Conservation (phyloP, 2,797 vertebrate species). For the Pantherophis vulpinus region DNA sequence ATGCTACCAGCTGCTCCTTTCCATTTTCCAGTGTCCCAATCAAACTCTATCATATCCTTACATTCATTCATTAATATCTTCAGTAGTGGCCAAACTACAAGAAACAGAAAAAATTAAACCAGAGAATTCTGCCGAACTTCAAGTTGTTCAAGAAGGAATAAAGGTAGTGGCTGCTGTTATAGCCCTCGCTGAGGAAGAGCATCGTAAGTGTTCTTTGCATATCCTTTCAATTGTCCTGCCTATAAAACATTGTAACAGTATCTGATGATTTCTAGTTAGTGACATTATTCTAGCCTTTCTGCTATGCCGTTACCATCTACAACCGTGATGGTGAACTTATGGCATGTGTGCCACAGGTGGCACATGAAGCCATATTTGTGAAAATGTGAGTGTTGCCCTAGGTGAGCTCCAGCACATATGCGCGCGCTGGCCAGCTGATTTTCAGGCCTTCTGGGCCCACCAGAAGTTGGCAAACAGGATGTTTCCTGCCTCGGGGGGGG, state of each 20-base stretch:
- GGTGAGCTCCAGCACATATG: too few relatives aligned
- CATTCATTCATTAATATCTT: conserved; percentile 79
- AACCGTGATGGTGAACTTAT: neutral
- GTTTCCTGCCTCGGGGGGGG: too few relatives aligned
- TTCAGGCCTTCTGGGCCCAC: too few relatives aligned
- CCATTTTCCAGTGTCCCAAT: conserved; percentile 84
- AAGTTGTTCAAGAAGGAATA: conserved; percentile 81
- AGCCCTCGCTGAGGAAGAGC: conserved; percentile 75
- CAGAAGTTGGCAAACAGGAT: too few relatives aligned
- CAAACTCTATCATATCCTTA: conserved; percentile 77
- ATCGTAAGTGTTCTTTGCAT: conserved; percentile 77
- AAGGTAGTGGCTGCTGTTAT: conserved; percentile 79
- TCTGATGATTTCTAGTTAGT: neutral
- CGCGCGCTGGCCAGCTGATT: too few relatives aligned
- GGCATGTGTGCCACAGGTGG: too few relatives aligned
- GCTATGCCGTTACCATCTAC: neutral
- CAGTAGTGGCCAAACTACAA: conserved; percentile 80
- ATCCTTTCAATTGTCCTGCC: neutral
- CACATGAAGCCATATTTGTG: too few relatives aligned
- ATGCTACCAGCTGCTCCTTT: conserved; percentile 83
- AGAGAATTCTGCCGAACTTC: conserved; percentile 80
- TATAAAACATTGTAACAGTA: neutral
- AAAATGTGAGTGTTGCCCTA: too few relatives aligned
- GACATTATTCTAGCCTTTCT: neutral
- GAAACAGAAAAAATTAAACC: conserved; percentile 81